phyloP scores from a whole-genome alignment of 2,888 invertebrate genomes.

The Andrena chrysosceles region DNA sequence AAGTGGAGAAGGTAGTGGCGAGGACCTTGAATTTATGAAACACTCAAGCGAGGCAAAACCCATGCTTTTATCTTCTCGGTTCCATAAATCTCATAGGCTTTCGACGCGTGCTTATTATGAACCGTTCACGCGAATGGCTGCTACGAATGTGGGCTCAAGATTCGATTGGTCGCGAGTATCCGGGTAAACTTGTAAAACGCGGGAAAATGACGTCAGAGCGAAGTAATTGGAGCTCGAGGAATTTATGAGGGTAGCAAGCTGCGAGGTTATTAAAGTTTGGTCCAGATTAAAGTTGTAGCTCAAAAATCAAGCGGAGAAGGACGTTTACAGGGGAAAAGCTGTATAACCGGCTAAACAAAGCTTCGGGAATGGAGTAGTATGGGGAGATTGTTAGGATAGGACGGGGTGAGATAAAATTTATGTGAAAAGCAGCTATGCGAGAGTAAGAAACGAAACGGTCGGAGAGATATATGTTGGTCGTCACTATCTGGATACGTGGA shows the following conservation, averaged over 20 bases:
- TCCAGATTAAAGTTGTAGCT: conserved; percentile 20
- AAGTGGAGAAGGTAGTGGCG: neutral
- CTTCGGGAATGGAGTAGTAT: neutral
- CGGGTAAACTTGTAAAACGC: conserved; percentile 17
- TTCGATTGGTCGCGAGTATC: conserved; percentile 33
- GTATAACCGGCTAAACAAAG: neutral
- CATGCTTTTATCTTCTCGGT: neutral
- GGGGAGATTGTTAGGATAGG: neutral
- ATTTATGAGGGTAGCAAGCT: conserved; percentile 35
- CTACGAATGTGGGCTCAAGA: neutral
- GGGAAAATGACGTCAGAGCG: neutral
- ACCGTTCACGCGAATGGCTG: neutral
- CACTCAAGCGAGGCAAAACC: neutral
- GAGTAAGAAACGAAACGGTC: too few species aligned
- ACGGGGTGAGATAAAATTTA: too few species aligned
- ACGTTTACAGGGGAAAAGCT: too few species aligned
- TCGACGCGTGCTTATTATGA: neutral
- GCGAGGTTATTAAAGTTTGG: neutral
- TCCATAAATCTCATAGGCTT: neutral
- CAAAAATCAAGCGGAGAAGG: conserved; percentile 15
- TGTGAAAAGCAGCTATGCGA: too few species aligned
- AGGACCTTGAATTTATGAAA: neutral
- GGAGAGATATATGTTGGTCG: neutral
- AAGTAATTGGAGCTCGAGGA: conserved; percentile 6
- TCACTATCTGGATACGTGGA: neutral